Evolutionary conservation across 2,113 vertebrate genomes (phyloP), one percentile per base, ranked within the genome.

Genomic region (Arizona elegans): DNA sequence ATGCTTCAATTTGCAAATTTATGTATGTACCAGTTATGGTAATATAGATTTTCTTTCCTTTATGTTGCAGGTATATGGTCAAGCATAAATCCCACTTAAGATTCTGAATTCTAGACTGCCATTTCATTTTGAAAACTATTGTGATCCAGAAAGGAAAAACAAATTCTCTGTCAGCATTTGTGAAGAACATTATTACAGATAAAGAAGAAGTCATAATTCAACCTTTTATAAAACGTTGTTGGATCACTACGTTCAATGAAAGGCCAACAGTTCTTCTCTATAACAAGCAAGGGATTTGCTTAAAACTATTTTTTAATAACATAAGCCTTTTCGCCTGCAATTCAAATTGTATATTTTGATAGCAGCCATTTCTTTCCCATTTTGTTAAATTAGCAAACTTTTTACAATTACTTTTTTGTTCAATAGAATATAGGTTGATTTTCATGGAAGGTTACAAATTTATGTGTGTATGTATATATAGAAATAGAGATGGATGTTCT

Each of bases 61-160:
- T 11, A 1, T 0, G 87, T 96, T 90, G 9, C 97, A 99, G 99
- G 98, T 99, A 99, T 97, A 98, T 99, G 99, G 99, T 99, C 94
- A 99, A 99, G 97, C 99, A 99, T 98, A 99, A 99, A 98, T 98
- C 99, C 93, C 99, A 99, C 97, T 98, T 99, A 97, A 98, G 99
- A 97, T 99, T 99, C 98, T 99, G 98, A 99, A 96, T 95, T 87
- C 87, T 94, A 93, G 85, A 94, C 96, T 97, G 94, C 95, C 95
- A 94, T 95, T 96, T 90, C 97, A 94, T 95, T 88, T 87, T 94
- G 96, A 96, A 97, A 96, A 94, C 62, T 95, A 93, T 95, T 96
- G 96, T 96, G 94, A 88, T 96, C 88, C 94, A 95, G 96, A 97
- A 97, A 97, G 95, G 94, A 95, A 96, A 94, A 96, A 94, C 12